These are phyloP conservation scores for Pipra filicauda DNA, from an alignment of 2,113 vertebrate genomes.

Conservation along the genomic window DNA sequence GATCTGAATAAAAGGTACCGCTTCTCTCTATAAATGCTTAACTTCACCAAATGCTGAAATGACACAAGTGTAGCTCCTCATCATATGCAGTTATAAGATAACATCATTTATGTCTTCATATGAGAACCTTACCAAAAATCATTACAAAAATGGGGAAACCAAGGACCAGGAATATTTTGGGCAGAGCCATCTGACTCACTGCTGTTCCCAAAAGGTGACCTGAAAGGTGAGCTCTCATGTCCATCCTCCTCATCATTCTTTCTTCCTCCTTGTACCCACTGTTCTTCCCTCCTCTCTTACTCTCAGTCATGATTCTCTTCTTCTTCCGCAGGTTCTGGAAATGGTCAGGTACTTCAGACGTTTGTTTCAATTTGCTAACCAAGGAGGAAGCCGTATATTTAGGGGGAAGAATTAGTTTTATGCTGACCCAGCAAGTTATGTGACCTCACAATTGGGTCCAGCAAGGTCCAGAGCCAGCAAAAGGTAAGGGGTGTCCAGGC, in stretches of 20 bases:
- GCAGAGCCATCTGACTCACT: neutral
- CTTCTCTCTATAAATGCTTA: neutral
- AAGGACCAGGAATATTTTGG: neutral
- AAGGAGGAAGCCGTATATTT: neutral
- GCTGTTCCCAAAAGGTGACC: neutral
- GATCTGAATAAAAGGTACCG: neutral
- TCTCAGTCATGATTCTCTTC: neutral
- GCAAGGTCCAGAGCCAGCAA: neutral
- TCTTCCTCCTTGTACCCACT: accelerated
- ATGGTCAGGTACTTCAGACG: accelerated
- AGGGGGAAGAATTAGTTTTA: neutral
- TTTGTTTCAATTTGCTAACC: neutral
- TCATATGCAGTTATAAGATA: neutral
- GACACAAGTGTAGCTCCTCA: neutral
- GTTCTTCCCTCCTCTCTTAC: neutral
- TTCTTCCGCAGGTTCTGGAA: neutral
- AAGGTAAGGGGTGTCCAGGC: accelerated
- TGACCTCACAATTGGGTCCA: neutral
- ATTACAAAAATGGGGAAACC: neutral
- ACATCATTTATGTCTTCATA: neutral
- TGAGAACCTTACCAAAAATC: neutral
- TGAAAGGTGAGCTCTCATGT: neutral
- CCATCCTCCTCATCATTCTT: neutral
- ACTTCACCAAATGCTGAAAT: neutral
- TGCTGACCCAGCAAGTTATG: neutral